Evolutionary conservation across 2,888 invertebrate genomes (phyloP).

Genomic region (Drosophila emarginata): DNA sequence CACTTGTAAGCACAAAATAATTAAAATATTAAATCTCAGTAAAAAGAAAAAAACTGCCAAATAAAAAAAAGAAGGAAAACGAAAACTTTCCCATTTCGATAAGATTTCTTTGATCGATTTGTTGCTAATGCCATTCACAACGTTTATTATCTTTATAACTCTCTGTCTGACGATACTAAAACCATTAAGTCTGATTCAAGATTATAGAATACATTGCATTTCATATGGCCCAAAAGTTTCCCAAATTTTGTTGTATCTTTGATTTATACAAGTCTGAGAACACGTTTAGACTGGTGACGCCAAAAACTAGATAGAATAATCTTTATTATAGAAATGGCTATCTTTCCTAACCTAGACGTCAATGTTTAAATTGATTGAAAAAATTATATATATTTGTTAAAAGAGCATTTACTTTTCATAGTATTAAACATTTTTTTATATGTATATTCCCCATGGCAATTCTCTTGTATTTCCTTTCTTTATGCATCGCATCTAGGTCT

Average conservation of each 20-base stretch:
- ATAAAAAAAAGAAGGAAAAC: too few relatives aligned
- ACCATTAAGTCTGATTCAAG: constrained; percentile 37
- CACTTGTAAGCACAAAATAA: constrained; percentile 77
- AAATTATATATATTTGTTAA: not conserved
- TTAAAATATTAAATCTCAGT: not conserved
- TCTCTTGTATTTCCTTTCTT: constrained; percentile 17
- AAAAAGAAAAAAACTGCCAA: not conserved
- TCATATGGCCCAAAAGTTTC: constrained; percentile 12
- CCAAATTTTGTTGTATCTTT: constrained; percentile 13
- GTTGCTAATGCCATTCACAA: not conserved
- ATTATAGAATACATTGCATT: not conserved
- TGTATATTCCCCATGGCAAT: not conserved
- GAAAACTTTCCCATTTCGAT: not conserved
- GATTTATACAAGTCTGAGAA: constrained; percentile 14
- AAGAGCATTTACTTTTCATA: constrained; percentile 5
- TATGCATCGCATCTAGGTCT: constrained; percentile 25
- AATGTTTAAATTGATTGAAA: not conserved
- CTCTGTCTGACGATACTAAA: constrained; percentile 15
- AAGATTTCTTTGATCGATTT: not conserved
- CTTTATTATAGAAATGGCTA: constrained; percentile 1
- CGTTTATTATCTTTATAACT: not conserved
- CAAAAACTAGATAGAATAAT: constrained; percentile 16
- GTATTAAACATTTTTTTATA: not conserved
- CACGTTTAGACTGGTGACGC: constrained; percentile 26
- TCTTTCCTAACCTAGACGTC: not conserved